phyloP scores from a whole-genome alignment of 2,888 invertebrate species.

The Cephus spinipes region DNA sequence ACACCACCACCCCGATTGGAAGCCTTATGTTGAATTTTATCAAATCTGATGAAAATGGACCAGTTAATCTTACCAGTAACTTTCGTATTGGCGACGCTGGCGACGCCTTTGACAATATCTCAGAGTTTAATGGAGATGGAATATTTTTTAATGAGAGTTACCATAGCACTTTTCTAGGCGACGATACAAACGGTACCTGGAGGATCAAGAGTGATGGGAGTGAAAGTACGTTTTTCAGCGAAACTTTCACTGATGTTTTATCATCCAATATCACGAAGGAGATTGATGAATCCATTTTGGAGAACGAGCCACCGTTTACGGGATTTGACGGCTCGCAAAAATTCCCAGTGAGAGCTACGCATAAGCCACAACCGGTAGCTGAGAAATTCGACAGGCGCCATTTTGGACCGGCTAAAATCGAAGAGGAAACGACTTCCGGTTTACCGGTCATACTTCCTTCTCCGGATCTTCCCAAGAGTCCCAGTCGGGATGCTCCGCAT shows the following conservation, averaged over 20 bases:
- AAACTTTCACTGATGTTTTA: background rate
- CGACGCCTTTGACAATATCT: background rate
- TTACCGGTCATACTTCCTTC: background rate
- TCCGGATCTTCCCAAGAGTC: slow-evolving; percentile 49
- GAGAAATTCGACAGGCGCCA: slow-evolving; percentile 59
- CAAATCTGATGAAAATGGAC: slow-evolving; percentile 15
- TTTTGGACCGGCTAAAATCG: slow-evolving; percentile 53
- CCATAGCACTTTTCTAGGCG: background rate
- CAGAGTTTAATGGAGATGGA: background rate
- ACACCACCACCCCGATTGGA: no score
- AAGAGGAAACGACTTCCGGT: slow-evolving; percentile 10
- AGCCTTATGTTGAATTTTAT: background rate
- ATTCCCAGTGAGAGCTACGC: slow-evolving; percentile 42
- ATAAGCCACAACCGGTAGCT: slow-evolving; percentile 35
- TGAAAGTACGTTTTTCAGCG: background rate
- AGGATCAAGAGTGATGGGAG: background rate
- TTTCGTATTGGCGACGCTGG: background rate
- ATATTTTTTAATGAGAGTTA: slow-evolving; percentile 9
- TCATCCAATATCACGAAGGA: background rate
- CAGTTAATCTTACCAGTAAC: background rate
- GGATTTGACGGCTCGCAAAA: slow-evolving; percentile 55
- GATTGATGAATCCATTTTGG: background rate
- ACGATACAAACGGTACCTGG: slow-evolving; percentile 6
- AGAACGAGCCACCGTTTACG: slow-evolving; percentile 42
- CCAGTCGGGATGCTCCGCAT: slow-evolving; percentile 40